Evolutionary conservation across 2,888 invertebrate species (phyloP), one percentile per base, ranked within the genome.

Genomic region (Trypoxylon attenuatum): DNA sequence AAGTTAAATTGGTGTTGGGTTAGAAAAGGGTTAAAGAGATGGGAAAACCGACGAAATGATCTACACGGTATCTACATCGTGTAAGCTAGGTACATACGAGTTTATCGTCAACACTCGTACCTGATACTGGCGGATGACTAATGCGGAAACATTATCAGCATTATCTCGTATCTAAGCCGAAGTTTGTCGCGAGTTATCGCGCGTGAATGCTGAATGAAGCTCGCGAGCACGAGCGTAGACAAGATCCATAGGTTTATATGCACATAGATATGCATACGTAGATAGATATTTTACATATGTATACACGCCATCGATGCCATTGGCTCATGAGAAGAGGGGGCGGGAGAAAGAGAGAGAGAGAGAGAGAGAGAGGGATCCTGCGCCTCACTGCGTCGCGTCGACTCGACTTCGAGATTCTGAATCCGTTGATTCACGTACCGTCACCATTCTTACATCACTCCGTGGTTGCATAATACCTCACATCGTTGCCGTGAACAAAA

Each of bases 381-480:
- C 13, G 45, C 6, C 18, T 8, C 13, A 10, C 15, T n/a, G 33
- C 29, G 22, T 13, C 15, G 10, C n/a, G 23, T 0, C n/a, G n/a
- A n/a, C n/a, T n/a, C n/a, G n/a, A n/a, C n/a, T n/a, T 6, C 38
- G 1, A 15, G 42, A 16, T 6, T 23, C 27, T 27, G 27, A 25
- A 45, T 51, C 16, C 33, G 1, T 43, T 22, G 54, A 33, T 33
- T 33, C 33, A 33, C 33, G 33, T 33, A 13, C 33, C 33, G 4
- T 33, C 33, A 54, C 41, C 54, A 55, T 64, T 67, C 67, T 72
- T 73, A 73, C 73, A 64, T 73, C 73, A 73, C 43, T 49, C 42
- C 18, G 27, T 13, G 5, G 68, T 73, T 73, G 70, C 73, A 57
- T 70, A 73, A 73, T 65, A 43, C 16, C 29, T 59, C 55, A 59